Conservation (phyloP, 2,888 invertebrate genomes). For the Troides oblongomaculatus region DNA sequence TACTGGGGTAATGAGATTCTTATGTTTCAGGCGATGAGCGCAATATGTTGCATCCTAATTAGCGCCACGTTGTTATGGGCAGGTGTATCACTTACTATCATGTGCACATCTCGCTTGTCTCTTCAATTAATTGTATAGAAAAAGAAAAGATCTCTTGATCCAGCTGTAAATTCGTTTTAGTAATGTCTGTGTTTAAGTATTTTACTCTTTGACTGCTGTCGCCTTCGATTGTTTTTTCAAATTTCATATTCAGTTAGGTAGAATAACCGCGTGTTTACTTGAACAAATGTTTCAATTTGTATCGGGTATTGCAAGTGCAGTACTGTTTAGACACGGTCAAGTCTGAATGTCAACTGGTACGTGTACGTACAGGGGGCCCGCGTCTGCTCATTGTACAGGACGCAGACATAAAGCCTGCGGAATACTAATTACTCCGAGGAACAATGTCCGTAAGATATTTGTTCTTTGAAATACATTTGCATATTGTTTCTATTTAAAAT, state of each 20-base stretch:
- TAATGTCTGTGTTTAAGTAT: neutral
- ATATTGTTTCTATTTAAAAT: constrained; percentile 35
- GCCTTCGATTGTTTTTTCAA: constrained; percentile 50
- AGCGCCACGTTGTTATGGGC: too few relatives aligned
- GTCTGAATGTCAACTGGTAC: constrained; percentile 58
- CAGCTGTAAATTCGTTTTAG: too few relatives aligned
- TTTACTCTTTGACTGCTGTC: constrained; percentile 44
- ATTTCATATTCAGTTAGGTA: constrained; percentile 44
- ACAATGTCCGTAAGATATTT: constrained; percentile 61
- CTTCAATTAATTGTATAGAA: too few relatives aligned
- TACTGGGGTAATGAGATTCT: too few relatives aligned
- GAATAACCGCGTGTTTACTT: constrained; percentile 43
- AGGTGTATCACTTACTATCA: too few relatives aligned
- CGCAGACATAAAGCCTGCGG: constrained; percentile 42
- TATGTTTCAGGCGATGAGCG: too few relatives aligned
- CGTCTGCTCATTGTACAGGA: constrained; percentile 41
- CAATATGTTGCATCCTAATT: too few relatives aligned
- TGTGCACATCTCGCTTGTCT: too few relatives aligned
- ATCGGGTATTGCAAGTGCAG: constrained; percentile 46
- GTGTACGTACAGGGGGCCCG: constrained; percentile 37
- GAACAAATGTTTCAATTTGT: constrained; percentile 49
- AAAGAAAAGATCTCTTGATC: too few relatives aligned
- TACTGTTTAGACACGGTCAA: constrained; percentile 67
- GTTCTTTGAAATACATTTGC: constrained; percentile 46
- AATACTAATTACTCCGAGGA: constrained; percentile 55